Conservation (phyloP, 53 echinoderm and acorn worm genomes). For the Crossaster papposus region DNA sequence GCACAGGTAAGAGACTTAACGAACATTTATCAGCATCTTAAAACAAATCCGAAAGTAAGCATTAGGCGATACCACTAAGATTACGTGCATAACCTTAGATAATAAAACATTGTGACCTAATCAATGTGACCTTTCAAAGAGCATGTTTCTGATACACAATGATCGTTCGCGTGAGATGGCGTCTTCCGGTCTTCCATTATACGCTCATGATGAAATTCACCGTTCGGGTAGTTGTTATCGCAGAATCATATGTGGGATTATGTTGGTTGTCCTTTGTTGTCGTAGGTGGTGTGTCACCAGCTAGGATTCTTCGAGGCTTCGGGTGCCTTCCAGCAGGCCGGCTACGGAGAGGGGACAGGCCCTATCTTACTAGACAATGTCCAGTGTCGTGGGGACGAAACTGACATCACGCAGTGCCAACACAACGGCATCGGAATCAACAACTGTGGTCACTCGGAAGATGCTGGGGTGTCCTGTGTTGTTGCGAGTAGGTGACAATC, state of each 20-base stretch:
- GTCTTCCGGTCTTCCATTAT: too few relatives aligned
- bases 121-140: too few relatives aligned
- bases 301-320: conserved; percentile 61
- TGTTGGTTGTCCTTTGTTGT: neutral
- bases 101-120: too few relatives aligned
- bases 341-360: conserved; percentile 66
- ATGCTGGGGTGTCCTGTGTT: conserved; percentile 61
- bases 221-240: neutral
- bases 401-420: conserved; percentile 34
- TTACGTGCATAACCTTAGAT: too few relatives aligned
- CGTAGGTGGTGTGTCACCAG: conserved; percentile 65
- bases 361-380: conserved; percentile 64
- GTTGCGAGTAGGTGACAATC: conserved; percentile 14
- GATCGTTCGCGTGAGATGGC: too few relatives aligned
- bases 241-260: neutral
- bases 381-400: conserved; percentile 61
- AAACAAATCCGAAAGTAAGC: neutral
- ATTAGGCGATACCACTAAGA: too few relatives aligned
- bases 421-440: conserved; percentile 47
- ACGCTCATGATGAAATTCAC: too few relatives aligned
- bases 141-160: too few relatives aligned
- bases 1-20: conserved; percentile 19
- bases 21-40: neutral
- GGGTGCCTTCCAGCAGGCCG: conserved; percentile 10
- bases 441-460: conserved; percentile 68